Evolutionary conservation across 2,797 vertebrate species (phyloP).

Genomic region (Eulemur mongoz): DNA sequence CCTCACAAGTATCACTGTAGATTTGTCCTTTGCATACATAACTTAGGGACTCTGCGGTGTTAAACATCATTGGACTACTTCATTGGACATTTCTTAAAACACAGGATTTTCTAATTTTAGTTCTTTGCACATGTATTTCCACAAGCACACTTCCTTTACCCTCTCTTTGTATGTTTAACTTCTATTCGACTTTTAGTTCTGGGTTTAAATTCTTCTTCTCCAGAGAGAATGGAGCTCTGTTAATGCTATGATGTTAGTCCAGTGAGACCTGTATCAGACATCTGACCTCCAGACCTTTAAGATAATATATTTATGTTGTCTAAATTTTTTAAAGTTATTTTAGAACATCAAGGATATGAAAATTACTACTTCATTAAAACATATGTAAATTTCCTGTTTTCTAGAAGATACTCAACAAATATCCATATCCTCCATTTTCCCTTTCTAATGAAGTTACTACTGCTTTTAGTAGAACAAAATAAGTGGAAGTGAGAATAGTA

Average conservation of each 20-base stretch:
- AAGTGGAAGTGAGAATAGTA: neutral
- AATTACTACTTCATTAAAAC: constrained; percentile 1
- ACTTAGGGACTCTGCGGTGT: neutral
- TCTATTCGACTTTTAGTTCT: neutral
- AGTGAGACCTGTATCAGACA: neutral
- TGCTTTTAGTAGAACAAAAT: neutral
- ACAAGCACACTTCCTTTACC: neutral
- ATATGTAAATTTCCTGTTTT: neutral
- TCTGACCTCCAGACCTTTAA: neutral
- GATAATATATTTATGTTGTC: neutral
- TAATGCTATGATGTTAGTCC: neutral
- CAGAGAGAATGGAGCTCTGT: neutral
- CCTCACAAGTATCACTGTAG: neutral
- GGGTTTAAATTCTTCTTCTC: neutral
- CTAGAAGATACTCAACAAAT: neutral
- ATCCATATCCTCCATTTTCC: neutral
- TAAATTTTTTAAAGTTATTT: constrained; percentile 12
- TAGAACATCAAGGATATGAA: neutral
- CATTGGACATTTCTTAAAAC: neutral
- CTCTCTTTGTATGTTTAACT: neutral
- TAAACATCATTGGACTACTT: neutral
- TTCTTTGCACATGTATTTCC: neutral
- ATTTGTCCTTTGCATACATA: neutral
- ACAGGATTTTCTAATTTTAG: neutral
- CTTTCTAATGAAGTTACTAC: neutral